phyloP scores from a whole-genome alignment of 2,797 vertebrate species.

The Propithecus deckenii region DNA sequence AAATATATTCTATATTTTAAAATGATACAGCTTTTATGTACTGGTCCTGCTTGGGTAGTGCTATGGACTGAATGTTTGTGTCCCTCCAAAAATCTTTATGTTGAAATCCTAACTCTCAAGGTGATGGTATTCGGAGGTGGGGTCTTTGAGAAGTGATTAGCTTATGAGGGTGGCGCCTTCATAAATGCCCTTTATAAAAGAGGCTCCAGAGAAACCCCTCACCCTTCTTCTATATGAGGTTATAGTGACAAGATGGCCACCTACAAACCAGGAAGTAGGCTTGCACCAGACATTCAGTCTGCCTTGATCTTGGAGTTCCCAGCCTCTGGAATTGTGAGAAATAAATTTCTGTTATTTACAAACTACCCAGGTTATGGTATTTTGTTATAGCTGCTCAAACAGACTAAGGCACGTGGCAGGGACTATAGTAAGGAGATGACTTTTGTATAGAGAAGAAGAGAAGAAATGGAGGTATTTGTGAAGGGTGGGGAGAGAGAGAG shows the following conservation, averaged over 20 bases:
- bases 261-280: neutral
- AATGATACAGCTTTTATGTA: conserved; percentile 35
- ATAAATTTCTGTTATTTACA: neutral
- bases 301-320: neutral
- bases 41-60: conserved; percentile 48
- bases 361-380: neutral
- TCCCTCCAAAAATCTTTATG: neutral
- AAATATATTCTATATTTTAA: conserved; percentile 69
- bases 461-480: conserved; percentile 58
- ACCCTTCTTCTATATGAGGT: neutral
- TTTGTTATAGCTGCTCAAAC: neutral
- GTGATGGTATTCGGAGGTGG: neutral
- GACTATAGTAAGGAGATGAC: neutral
- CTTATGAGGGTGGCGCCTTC: neutral
- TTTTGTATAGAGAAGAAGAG: neutral
- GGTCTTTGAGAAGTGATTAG: neutral
- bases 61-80: neutral
- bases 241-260: neutral
- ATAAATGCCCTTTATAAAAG: neutral
- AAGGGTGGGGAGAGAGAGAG: neutral
- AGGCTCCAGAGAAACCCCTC: neutral
- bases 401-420: neutral
- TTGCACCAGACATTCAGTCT: neutral
- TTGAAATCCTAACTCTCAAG: neutral
- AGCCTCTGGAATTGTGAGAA: neutral